Percentiles rank a stretch among this genome's conserved stretches.
Evolutionary conservation across 2,888 invertebrate species (phyloP).

Genomic region (Pterostichus madidus): DNA sequence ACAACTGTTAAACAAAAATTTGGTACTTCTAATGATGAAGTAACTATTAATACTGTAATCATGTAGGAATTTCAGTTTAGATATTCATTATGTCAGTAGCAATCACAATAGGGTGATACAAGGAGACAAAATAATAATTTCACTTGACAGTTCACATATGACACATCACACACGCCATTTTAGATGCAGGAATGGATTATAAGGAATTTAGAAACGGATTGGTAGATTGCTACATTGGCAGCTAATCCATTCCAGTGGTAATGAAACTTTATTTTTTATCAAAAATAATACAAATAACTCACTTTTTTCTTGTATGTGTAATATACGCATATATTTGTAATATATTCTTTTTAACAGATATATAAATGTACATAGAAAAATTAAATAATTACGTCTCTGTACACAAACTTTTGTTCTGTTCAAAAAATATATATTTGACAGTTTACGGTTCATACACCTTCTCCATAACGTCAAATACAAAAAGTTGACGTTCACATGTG

Average conservation of each 20-base stretch:
- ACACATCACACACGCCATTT: slow-evolving; percentile 65
- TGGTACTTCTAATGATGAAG: not conserved
- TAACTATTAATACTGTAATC: not conserved
- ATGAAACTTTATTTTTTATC: slow-evolving; percentile 4
- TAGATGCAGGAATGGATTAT: not conserved
- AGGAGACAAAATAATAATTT: slow-evolving; percentile 34
- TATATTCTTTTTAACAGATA: too few species aligned
- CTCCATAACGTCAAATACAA: not conserved
- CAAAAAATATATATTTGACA: too few species aligned
- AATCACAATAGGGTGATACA: slow-evolving; percentile 5
- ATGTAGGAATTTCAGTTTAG: slow-evolving; percentile 12
- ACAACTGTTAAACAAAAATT: slow-evolving; percentile 55
- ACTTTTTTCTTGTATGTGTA: too few species aligned
- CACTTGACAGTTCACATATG: slow-evolving; percentile 66
- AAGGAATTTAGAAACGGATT: not conserved
- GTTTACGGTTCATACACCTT: slow-evolving; percentile 36
- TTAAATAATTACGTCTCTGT: not conserved
- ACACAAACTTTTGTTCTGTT: slow-evolving; percentile 35
- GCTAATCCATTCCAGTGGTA: slow-evolving; percentile 7
- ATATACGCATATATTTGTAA: too few species aligned
- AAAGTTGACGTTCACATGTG: slow-evolving; percentile 34
- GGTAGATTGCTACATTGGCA: not conserved
- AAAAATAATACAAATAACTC: too few species aligned
- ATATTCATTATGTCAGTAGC: slow-evolving; percentile 9
- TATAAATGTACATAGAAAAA: not conserved